Percentiles rank a stretch among this genome's conserved stretches.
Conservation (phyloP, 35 echinoderm and acorn worm species). For the Ophiothrix spiculata region DNA sequence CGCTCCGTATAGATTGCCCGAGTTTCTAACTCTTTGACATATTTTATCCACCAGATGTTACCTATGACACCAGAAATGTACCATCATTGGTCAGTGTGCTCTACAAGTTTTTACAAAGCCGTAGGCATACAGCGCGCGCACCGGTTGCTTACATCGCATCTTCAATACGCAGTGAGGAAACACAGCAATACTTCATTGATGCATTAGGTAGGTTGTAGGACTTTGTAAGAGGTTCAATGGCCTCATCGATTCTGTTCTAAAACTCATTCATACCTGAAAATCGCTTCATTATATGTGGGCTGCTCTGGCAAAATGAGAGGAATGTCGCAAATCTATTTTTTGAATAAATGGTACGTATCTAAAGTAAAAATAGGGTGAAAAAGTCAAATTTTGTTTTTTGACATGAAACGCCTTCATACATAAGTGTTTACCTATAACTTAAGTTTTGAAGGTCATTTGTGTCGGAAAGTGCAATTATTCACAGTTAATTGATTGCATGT, state of each 20-base stretch:
- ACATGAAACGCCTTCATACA: no score
- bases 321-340: background rate
- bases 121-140: conserved; percentile 1
- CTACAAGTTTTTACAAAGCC: background rate
- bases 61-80: conserved; percentile 26
- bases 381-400: background rate
- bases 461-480: no score
- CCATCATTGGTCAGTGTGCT: conserved; percentile 16
- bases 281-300: background rate
- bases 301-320: background rate
- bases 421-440: no score
- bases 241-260: background rate
- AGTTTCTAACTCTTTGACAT: no score
- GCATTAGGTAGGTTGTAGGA: conserved; percentile 36
- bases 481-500: no score
- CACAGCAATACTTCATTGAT: conserved; percentile 39
- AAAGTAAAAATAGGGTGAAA: background rate
- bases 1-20: no score
- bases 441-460: no score
- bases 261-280: background rate
- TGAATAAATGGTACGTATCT: background rate
- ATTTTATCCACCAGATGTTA: conserved; percentile 32
- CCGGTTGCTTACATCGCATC: conserved; percentile 50
- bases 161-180: conserved; percentile 55
- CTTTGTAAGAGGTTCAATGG: background rate